Percentiles rank a stretch among this genome's conserved stretches.
These are phyloP conservation scores for Nipponia nippon DNA, from an alignment of 2,113 vertebrate species.

Conservation along the genomic window DNA sequence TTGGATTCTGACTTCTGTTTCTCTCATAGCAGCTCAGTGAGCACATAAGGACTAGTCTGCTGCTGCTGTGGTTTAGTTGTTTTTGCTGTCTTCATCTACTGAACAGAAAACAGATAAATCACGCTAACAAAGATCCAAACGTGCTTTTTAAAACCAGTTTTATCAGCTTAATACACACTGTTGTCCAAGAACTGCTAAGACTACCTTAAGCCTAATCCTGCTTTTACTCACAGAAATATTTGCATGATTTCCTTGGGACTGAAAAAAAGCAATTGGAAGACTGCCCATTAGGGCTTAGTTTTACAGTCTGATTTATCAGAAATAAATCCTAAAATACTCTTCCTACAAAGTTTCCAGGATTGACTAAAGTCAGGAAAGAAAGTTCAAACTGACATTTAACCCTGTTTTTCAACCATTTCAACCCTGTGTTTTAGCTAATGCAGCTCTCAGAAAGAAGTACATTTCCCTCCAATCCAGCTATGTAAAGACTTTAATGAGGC, in stretches of 20 bases:
- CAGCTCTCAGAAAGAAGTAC: not conserved
- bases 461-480: not conserved
- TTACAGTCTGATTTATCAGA: constrained; percentile 4
- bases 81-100: not conserved
- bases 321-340: constrained; percentile 11
- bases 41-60: not conserved
- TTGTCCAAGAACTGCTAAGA: not conserved
- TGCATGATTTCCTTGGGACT: not conserved
- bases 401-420: not conserved
- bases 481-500: not conserved
- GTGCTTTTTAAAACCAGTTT: not conserved
- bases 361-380: not conserved
- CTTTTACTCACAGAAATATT: constrained; percentile 14
- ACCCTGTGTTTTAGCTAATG: not conserved
- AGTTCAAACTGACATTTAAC: not conserved
- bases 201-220: constrained; percentile 15
- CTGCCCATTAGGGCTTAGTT: not conserved
- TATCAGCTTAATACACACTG: not conserved
- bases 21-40: not conserved
- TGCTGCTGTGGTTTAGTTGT: not conserved
- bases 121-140: not conserved
- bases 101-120: constrained; percentile 1
- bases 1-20: not conserved
- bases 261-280: constrained; percentile 15
- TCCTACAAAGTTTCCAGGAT: not conserved